These are phyloP conservation scores for Sterrhoptilus dennistouni DNA, from an alignment of 2,113 vertebrate species.

Conservation along the genomic window DNA sequence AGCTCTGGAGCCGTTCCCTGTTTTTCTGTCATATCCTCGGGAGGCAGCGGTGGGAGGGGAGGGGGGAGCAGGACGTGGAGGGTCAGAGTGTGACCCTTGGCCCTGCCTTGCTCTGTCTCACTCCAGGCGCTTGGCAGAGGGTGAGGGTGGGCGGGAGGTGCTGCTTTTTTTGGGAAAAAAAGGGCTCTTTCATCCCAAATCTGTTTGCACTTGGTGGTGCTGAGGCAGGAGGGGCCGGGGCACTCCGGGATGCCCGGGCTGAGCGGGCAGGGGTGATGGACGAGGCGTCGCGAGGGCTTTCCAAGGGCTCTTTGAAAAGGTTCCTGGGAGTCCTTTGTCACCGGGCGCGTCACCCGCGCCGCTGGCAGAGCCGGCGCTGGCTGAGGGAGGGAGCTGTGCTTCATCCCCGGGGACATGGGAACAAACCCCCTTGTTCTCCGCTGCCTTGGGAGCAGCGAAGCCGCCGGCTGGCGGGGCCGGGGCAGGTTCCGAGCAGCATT, in stretches of 20 bases:
- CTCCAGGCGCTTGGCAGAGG: background rate
- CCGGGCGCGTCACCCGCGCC: background rate
- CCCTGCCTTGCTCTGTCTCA: background rate
- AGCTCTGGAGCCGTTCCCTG: background rate
- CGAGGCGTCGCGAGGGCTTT: background rate
- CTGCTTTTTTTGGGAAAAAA: background rate
- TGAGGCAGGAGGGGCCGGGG: background rate
- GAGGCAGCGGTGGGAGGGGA: background rate
- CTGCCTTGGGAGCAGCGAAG: background rate
- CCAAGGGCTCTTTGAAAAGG: conserved; percentile 16
- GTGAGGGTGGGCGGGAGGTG: background rate
- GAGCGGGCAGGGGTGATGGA: background rate
- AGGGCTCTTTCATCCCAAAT: background rate
- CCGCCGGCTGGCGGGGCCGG: background rate
- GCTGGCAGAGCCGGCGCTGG: background rate
- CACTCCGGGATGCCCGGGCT: background rate
- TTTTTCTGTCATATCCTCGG: background rate
- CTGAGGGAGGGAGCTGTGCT: background rate
- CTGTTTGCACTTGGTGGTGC: background rate
- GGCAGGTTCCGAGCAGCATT: background rate
- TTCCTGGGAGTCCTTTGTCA: conserved; percentile 15
- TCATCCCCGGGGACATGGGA: background rate
- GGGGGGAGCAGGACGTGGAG: background rate
- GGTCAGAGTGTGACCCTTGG: background rate
- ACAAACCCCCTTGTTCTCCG: background rate